Base-by-base conservation (phyloP, 2,888 invertebrate species). In the Drosophila parthenogenetica region DNA sequence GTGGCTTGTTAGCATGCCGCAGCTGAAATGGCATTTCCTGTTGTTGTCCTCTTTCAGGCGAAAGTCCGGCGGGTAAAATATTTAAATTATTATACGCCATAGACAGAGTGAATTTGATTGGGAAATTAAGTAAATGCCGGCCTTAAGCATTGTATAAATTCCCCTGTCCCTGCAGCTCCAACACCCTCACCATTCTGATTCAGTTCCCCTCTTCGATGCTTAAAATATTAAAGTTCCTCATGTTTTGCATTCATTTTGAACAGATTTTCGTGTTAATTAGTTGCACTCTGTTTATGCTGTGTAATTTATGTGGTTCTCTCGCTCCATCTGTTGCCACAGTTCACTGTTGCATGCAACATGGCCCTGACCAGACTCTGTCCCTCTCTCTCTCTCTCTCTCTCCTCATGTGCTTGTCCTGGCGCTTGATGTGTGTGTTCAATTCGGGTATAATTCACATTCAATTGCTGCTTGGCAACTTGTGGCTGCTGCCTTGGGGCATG, bases 11-110 rank as follows among this genome's bases (percentile, higher is more conserved):
- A 85, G 76, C 85, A 74, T 75, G 63, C 78, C 78, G 69, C 76
- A 73, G 81, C 75, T 74, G 65, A 87, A 87, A 87, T 82, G 80
- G 76, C 80, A 84, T 87, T 84, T 85, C 78, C 79, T 83, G 65
- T 73, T 75, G 43, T 65, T 54, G 69, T 62, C 54, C 40, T 51
- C 19, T 49, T 65, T 57, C 57, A 58, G 53, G 43, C 49, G 43
- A 42, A 60, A 61, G 62, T 57, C 69, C 50, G 69, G 48, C 67
- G 69, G 72, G 49, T 40, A 67, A 69, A 79, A 82, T 87, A 84
- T 87, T 85, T 77, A 85, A 85, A 87, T 84, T 84, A 87, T 80
- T 77, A 79, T 83, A 64, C 59, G 64, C 64, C 74, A 63, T 54
- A 78, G 83, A 64, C 75, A 68, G 66, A 79, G 66, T 68, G 81